Evolutionary conservation across 2,888 invertebrate genomes (phyloP), one percentile per base, ranked within the genome.

Genomic region (Phengaris alcon): DNA sequence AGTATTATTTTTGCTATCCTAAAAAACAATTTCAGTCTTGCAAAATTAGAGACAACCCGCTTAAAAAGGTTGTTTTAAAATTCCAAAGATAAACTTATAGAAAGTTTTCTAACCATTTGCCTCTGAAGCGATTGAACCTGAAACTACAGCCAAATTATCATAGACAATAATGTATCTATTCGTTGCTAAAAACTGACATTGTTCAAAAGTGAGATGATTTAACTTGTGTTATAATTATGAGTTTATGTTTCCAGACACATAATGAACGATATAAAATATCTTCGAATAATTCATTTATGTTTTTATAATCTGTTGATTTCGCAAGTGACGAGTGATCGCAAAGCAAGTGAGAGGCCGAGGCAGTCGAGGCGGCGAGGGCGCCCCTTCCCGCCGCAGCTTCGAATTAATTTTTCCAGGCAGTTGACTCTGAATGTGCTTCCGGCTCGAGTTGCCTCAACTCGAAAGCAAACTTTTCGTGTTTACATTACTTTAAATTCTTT

Each of bases 361-460:
- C 77, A 76, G 79, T 76, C 55, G 76, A 55, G 69, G 78, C 70
- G 75, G 77, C 76, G 77, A 79, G 78, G 77, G 77, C 76, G 77
- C 76, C 79, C 77, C 78, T 83, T 85, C 84, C 84, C 81, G 82
- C 86, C 84, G 84, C 87, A 84, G 87, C 88, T 87, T 87, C 90
- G 88, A 87, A 92, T 91, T 90, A 91, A 87, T 92, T 89, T 91
- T 93, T 93, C 92, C 92, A 91, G 84, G 86, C 90, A 92, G 91
- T 91, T 93, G 92, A 92, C 85, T 89, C 86, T 88, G 90, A 93
- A 93, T 91, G 88, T 89, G 89, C 87, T 90, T 87, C 90, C 88
- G 84, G 86, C 90, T 89, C 84, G 87, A 90, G 91, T 88, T 89
- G 86, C 88, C 82, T 86, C 87, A 90, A 90, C 90, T 90, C 86